Conservation (phyloP, 2,113 vertebrate species). For the Rallus limicola region DNA sequence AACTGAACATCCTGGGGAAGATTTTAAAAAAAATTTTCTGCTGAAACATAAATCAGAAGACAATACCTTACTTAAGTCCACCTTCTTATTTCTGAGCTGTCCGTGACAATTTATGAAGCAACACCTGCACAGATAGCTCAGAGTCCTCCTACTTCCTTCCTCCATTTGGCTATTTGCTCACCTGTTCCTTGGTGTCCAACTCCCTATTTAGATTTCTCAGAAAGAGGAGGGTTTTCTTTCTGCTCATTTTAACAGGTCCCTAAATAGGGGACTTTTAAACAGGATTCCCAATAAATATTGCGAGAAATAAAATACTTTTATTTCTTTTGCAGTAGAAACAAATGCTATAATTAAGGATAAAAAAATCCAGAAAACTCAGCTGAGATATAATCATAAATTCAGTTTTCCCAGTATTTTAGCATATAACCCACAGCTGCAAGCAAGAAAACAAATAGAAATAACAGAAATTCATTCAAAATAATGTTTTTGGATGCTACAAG, state of each 20-base stretch:
- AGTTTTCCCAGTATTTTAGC: not conserved
- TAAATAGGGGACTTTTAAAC: not conserved
- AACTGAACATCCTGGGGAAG: not conserved
- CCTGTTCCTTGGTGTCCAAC: not conserved
- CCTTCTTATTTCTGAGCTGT: not conserved
- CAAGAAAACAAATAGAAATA: not conserved
- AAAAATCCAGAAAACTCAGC: not conserved
- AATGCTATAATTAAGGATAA: not conserved
- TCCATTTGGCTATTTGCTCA: not conserved
- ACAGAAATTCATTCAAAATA: not conserved
- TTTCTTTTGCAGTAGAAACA: not conserved
- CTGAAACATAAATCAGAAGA: not conserved
- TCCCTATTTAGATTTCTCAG: not conserved
- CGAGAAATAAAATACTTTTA: not conserved
- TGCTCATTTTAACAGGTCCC: not conserved
- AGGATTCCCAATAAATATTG: not conserved
- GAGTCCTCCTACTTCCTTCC: conserved; percentile 20
- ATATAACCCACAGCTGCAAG: not conserved
- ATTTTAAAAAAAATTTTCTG: not conserved
- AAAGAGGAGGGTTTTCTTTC: not conserved
- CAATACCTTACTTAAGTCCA: not conserved
- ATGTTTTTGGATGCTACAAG: not conserved
- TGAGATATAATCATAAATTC: not conserved
- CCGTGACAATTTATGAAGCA: conserved; percentile 18
- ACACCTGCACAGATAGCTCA: not conserved